Conservation (phyloP, 2,113 vertebrate species). For the Callocephalon fimbriatum region DNA sequence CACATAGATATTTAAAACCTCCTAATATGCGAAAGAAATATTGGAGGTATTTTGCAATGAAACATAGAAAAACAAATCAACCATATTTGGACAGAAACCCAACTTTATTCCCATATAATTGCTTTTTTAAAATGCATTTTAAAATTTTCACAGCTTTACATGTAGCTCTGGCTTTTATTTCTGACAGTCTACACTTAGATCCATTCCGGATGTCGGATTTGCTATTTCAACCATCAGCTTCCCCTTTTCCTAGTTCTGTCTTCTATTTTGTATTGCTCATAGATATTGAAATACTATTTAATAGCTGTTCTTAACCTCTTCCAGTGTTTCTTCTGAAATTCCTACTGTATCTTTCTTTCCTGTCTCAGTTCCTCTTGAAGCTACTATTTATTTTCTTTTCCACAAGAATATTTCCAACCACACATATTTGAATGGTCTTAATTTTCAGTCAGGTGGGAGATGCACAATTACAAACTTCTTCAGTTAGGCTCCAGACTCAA, state of each 20-base stretch:
- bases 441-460: background rate
- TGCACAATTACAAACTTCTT: background rate
- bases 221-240: background rate
- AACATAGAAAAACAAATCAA: background rate
- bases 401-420: background rate
- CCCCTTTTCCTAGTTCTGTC: background rate
- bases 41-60: background rate
- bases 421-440: background rate
- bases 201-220: accelerated
- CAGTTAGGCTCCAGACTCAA: background rate
- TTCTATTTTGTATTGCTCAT: background rate
- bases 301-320: background rate
- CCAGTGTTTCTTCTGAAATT: background rate
- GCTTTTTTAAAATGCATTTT: background rate
- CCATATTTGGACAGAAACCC: background rate
- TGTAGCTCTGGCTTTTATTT: background rate
- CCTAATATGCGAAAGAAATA: background rate
- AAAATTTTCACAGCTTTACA: background rate
- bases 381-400: background rate
- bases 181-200: background rate
- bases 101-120: background rate
- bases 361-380: background rate
- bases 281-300: background rate
- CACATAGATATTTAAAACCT: background rate
- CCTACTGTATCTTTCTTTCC: background rate